Base-by-base conservation (phyloP, 2,888 invertebrate species). In the Adineta ricciae region DNA sequence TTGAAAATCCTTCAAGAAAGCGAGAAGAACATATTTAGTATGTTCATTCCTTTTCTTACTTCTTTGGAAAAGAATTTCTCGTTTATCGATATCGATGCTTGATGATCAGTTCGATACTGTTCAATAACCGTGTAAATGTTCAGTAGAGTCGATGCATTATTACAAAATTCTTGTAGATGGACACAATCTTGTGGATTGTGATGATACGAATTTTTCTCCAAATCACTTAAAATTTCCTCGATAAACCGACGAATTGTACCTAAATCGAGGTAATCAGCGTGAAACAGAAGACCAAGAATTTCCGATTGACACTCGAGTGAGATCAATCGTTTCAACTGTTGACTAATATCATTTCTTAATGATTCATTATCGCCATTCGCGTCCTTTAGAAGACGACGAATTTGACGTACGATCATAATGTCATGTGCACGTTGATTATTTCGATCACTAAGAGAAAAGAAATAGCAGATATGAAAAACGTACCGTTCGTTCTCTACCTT, bases 351-450 rank as follows among this genome's bases (percentile, higher is more conserved):
- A 41, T 27, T 83, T 56, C 54, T 50, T 38, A 52, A 46, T 64
- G 41, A 36, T 83, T 83, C 85, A 64, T 83, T 49, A 54, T 84
- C 83, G 1, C 21, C 21, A 19, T 38, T 83, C 46, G 88, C 88
- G 84, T 90, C 90, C 86, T 89, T 91, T 83, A 91, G 87, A 24
- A 88, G 84, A 32, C 88, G 87, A 87, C 91, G 91, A 27, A 92
- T 90, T 87, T 94, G 94, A 88, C 95, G 93, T 86, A 96, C 92
- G 83, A 95, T 91, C 91, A 96, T 95, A 84, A 96, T 92, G 90
- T 97, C 97, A 87, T 95, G 93, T 0, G 95, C 94, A 88, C 94
- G 93, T 88, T 94, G 94, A 86, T 95, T 95, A 90, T 95, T 95
- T 89, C 94, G 94, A 87, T 94, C 95, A 89, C 94, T 94, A 88